Conservation (phyloP, 2,113 vertebrate species). For the Leucopsar rothschildi region DNA sequence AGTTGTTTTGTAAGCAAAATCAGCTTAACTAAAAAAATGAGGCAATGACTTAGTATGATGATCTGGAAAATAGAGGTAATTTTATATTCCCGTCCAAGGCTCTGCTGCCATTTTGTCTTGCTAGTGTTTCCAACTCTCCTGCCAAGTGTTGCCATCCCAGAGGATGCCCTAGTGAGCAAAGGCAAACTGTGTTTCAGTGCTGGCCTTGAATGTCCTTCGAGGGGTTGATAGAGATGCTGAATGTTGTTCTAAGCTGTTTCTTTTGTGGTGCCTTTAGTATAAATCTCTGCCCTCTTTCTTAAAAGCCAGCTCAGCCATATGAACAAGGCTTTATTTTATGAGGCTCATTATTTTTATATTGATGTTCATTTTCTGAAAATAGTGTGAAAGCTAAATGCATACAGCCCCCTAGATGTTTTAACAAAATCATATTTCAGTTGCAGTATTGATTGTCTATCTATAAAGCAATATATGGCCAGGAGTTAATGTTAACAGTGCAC, state of each 20-base stretch:
- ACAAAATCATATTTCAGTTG: slow-evolving; percentile 72
- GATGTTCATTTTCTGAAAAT: slow-evolving; percentile 73
- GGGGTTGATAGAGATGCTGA: slow-evolving; percentile 22
- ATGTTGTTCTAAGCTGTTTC: slow-evolving; percentile 63
- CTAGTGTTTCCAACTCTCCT: background rate
- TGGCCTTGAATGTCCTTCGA: slow-evolving; percentile 43
- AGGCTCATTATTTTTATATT: slow-evolving; percentile 73
- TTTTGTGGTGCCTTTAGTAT: slow-evolving; percentile 49
- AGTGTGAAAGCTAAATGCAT: slow-evolving; percentile 71
- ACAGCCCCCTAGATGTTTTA: slow-evolving; percentile 66
- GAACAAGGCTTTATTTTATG: slow-evolving; percentile 67
- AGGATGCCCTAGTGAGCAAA: background rate
- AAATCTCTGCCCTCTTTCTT: slow-evolving; percentile 66
- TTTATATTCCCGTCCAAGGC: background rate
- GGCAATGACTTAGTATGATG: background rate
- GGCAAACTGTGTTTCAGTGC: background rate
- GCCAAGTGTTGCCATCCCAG: background rate
- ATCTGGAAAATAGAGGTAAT: background rate
- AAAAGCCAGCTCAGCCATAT: slow-evolving; percentile 66
- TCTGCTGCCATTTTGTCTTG: background rate
- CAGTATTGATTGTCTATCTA: slow-evolving; percentile 69
- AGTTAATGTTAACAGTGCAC: slow-evolving; percentile 70
- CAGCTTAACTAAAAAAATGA: background rate
- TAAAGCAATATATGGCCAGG: slow-evolving; percentile 58
- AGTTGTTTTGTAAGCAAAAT: background rate